These are phyloP conservation scores for Erythrolamprus reginae DNA, from an alignment of 2,113 vertebrate species.

Conservation along the genomic window DNA sequence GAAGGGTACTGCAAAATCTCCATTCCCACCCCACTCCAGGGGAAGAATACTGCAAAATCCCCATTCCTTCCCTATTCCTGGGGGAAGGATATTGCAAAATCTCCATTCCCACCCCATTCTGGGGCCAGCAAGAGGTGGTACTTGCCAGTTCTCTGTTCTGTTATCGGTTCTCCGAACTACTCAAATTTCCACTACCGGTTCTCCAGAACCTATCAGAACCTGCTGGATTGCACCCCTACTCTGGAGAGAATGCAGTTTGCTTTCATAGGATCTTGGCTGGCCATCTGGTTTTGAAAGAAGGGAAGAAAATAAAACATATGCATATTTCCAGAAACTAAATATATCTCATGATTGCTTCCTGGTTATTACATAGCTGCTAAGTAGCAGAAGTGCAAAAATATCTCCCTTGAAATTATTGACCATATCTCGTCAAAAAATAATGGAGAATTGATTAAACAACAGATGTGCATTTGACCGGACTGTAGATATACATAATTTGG, in stretches of 20 bases:
- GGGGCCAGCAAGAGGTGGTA: no score
- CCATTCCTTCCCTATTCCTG: no score
- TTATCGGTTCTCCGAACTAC: no score
- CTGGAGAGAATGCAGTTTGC: not conserved
- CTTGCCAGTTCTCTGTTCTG: no score
- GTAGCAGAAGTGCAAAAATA: not conserved
- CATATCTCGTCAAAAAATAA: not conserved
- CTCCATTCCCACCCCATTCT: no score
- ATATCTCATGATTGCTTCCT: not conserved
- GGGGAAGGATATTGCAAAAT: no score
- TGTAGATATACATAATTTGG: not conserved
- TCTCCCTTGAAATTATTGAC: not conserved
- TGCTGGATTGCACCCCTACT: no score
- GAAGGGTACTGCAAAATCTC: no score
- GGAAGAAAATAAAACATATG: not conserved
- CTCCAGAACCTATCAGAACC: no score
- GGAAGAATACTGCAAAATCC: no score
- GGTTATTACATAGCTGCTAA: not conserved
- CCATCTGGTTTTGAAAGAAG: not conserved
- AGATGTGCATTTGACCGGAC: not conserved
- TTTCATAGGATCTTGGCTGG: not conserved
- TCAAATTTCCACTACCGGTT: no score
- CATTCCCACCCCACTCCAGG: no score
- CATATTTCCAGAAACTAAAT: not conserved
- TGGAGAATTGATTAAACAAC: not conserved